Conservation (phyloP, 2,797 vertebrate genomes). For the Esox lucius region DNA sequence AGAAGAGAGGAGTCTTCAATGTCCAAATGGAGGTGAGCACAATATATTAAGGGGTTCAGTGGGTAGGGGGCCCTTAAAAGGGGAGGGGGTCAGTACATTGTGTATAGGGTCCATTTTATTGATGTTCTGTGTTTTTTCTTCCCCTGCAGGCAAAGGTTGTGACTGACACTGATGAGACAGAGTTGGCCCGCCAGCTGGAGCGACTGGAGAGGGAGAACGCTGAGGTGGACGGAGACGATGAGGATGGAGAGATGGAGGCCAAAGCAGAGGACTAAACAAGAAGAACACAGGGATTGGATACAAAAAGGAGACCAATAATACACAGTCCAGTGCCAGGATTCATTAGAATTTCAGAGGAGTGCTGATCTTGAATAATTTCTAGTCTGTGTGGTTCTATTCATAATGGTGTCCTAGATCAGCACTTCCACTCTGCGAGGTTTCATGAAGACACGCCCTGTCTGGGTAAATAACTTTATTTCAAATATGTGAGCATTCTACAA, state of each 20-base stretch:
- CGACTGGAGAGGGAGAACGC: slow-evolving; percentile 95
- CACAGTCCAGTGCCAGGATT: not conserved
- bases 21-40: slow-evolving; percentile 94
- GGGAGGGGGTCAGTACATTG: no score
- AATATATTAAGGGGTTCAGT: not conserved
- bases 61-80: no score
- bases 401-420: not conserved
- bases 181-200: slow-evolving; percentile 93
- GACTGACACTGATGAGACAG: slow-evolving; percentile 98
- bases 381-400: not conserved
- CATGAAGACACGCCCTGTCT: not conserved
- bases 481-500: not conserved
- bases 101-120: not conserved
- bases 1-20: slow-evolving; percentile 98
- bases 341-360: not conserved
- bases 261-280: slow-evolving; percentile 89
- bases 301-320: not conserved
- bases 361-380: not conserved
- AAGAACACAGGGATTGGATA: not conserved
- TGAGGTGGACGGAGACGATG: slow-evolving; percentile 97
- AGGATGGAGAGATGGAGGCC: slow-evolving; percentile 97
- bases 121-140: no score
- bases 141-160: slow-evolving; percentile 91
- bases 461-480: not conserved
- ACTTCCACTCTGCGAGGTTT: not conserved